Evolutionary conservation across 2,113 vertebrate genomes (phyloP), one percentile per base, ranked within the genome.

Genomic region (Triplophysa siluroides): DNA sequence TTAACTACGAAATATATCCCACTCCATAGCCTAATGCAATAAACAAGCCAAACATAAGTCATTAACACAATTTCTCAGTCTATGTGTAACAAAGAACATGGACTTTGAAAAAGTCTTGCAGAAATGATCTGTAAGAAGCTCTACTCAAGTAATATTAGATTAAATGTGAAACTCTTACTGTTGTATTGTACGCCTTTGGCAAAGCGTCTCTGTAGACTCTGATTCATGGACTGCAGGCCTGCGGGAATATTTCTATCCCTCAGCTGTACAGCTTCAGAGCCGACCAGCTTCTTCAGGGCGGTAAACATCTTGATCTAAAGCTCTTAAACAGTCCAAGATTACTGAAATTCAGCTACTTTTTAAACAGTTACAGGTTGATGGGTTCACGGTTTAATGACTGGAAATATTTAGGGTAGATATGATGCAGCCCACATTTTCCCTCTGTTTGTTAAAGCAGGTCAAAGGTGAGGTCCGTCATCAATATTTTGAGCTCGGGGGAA

Each of bases 151-250:
- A 72, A 19, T 52, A 65, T 8, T 19, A 12, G 54, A 60, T 26
- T 21, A 74, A 69, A 69, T 41, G 12, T 11, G 21, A 76, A 13
- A n/a, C 23, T 50, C 95, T 95, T 91, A 96, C 95, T 96, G 91
- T 95, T 96, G 63, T 96, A 96, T 81, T 96, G 95, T 70, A 96
- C 95, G 11, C 95, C 95, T 81, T 96, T 96, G 89, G 95, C 95
- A 83, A 96, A 96, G 78, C 94, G 90, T 84, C 95, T 83, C 93
- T 96, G 95, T 80, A 96, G 89, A 52, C 93, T 92, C 87, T 95
- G 94, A 88, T 95, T 95, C 95, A 96, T 96, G 79, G 94, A 96
- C 89, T 96, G 95, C 79, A 96, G 90, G 63, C 95, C 95, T 6
- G 95, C 94, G 0, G 95, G 95, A 87, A 95, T 96, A 79, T 92